phyloP scores from a whole-genome alignment of 2,888 invertebrate species.

The Ophion ventricosus region DNA sequence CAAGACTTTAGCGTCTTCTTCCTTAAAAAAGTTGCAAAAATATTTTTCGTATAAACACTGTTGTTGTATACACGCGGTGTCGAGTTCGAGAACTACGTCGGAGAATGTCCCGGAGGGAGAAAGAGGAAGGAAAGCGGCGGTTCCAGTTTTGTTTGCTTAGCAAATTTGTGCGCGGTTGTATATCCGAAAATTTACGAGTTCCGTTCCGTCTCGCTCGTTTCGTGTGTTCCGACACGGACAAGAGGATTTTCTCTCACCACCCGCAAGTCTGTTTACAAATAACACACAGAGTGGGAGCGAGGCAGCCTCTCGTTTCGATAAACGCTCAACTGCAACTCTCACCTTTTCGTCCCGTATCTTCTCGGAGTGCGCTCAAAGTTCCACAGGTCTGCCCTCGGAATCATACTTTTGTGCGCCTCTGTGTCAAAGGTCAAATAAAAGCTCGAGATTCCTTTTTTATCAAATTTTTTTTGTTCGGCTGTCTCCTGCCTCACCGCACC shows the following conservation, averaged over 20 bases:
- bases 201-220: conserved; percentile 59
- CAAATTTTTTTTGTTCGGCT: conserved; percentile 5
- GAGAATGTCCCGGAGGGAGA: no score
- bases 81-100: no score
- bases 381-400: not conserved
- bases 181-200: conserved; percentile 75
- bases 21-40: no score
- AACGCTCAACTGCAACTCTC: conserved; percentile 21
- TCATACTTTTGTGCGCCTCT: not conserved
- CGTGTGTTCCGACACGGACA: conserved; percentile 61
- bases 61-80: no score
- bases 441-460: not conserved
- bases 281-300: conserved; percentile 45
- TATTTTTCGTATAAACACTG: no score
- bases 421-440: no score
- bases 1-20: no score
- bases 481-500: conserved; percentile 40
- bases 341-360: conserved; percentile 32
- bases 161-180: conserved; percentile 75
- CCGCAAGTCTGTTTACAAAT: conserved; percentile 65
- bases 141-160: conserved; percentile 70
- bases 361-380: conserved; percentile 27
- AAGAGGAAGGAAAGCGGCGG: conserved; percentile 10
- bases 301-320: conserved; percentile 19
- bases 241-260: conserved; percentile 43